phyloP scores from a whole-genome alignment of 2,113 vertebrate genomes.

The Vulpes ferrilata region DNA sequence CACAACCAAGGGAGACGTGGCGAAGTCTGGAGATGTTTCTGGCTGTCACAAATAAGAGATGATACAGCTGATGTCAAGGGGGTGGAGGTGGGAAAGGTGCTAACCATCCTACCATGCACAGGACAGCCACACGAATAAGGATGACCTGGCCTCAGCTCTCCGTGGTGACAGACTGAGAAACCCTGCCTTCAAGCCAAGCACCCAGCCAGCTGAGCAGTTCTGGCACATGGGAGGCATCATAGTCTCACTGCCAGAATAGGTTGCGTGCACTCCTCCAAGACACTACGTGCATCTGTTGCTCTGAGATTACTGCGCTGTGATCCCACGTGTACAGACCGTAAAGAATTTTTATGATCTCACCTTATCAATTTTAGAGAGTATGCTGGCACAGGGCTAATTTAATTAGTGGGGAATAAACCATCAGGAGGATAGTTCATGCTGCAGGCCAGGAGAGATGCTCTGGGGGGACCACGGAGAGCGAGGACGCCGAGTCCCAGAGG shows the following conservation, averaged over 20 bases:
- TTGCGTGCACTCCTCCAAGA: accelerated
- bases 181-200: too few species aligned
- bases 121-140: not conserved
- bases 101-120: too few species aligned
- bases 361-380: not conserved
- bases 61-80: accelerated
- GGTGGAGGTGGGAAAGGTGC: too few species aligned
- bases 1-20: accelerated
- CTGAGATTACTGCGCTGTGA: not conserved
- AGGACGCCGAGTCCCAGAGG: accelerated
- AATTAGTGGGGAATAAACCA: not conserved
- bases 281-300: not conserved
- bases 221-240: not conserved
- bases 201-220: accelerated
- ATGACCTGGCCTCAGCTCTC: not conserved
- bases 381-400: not conserved
- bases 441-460: accelerated
- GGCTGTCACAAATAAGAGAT: accelerated
- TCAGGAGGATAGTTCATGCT: accelerated
- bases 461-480: accelerated
- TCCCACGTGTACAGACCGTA: accelerated
- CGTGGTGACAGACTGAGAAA: not conserved
- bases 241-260: not conserved
- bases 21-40: too few species aligned
- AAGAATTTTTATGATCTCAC: not conserved